phyloP scores from a whole-genome alignment of 2,888 invertebrate genomes.

The Cantharis rufa region DNA sequence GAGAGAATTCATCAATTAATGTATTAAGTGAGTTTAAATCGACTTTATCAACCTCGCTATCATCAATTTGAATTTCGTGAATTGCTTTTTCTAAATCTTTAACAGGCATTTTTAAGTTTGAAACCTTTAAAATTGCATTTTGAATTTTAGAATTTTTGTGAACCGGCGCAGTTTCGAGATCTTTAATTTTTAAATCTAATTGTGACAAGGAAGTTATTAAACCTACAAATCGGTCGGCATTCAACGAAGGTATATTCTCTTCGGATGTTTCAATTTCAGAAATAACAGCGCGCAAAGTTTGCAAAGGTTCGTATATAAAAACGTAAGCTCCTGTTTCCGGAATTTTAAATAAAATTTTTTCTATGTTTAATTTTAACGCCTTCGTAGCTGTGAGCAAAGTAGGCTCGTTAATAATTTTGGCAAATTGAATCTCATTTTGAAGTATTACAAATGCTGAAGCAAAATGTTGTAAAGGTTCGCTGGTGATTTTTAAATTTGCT shows the following conservation, averaged over 20 bases:
- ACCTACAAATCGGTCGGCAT: background rate
- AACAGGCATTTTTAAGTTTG: background rate
- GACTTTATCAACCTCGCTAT: background rate
- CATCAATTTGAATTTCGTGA: background rate
- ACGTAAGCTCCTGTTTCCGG: background rate
- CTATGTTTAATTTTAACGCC: background rate
- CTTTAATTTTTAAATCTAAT: background rate
- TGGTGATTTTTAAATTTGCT: background rate
- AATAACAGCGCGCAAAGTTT: background rate
- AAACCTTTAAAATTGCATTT: background rate
- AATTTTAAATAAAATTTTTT: background rate
- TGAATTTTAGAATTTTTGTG: background rate
- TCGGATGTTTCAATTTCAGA: background rate
- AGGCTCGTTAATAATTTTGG: background rate
- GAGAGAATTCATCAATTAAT: background rate
- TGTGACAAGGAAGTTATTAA: background rate
- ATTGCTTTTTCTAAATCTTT: background rate
- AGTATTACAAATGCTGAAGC: background rate
- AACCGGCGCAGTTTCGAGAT: background rate
- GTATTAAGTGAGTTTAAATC: background rate
- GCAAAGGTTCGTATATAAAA: background rate
- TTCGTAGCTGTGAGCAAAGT: background rate
- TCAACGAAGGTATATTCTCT: background rate
- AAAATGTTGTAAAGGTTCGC: background rate
- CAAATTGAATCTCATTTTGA: slow-evolving; percentile 1